Evolutionary conservation across 2,888 invertebrate genomes (phyloP), one percentile per base, ranked within the genome.

Genomic region (Rhagophthalmus giganteus): DNA sequence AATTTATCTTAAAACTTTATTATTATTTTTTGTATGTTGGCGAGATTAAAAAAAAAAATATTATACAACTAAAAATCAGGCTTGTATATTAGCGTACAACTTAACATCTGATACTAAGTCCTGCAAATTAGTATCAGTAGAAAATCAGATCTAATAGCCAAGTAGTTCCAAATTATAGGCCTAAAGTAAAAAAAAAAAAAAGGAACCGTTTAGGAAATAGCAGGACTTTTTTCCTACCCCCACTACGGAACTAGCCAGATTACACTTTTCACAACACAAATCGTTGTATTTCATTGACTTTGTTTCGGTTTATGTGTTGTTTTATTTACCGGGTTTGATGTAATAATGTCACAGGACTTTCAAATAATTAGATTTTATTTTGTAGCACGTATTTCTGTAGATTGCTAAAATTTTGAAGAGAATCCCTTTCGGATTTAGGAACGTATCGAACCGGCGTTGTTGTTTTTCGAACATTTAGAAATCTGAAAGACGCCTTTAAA

Each of bases 91-190:
- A 52, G 46, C 52, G 41, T 39, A 52, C 33, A 40, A 45, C 13
- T 24, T 32, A 48, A 38, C 45, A 51, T 39, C 46, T 52, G 52
- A 52, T 45, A 51, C 39, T 33, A 45, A 45, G 28, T 51, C 45
- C 38, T 45, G 35, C 40, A 46, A 52, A 24, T 46, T 52, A 41
- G 46, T 52, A 46, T 52, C 52, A 15, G 37, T 52, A 46, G 41
- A 46, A 37, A 40, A 45, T 39, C 44, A 39, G 38, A 39, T 39
- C 32, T 27, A 42, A 40, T 51, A 46, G 52, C 41, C 52, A 52
- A 45, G 41, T 52, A 52, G 52, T 52, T 52, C 52, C 45, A 42
- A 47, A 20, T 47, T 42, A 47, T 41, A 47, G 53, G 53, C 53
- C 53, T 53, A 53, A 53, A 52, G 20, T 45, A 27, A 45, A 16